These are phyloP conservation scores for Littorina saxatilis DNA, from an alignment of 1,140 invertebrate species.

Conservation along the genomic window DNA sequence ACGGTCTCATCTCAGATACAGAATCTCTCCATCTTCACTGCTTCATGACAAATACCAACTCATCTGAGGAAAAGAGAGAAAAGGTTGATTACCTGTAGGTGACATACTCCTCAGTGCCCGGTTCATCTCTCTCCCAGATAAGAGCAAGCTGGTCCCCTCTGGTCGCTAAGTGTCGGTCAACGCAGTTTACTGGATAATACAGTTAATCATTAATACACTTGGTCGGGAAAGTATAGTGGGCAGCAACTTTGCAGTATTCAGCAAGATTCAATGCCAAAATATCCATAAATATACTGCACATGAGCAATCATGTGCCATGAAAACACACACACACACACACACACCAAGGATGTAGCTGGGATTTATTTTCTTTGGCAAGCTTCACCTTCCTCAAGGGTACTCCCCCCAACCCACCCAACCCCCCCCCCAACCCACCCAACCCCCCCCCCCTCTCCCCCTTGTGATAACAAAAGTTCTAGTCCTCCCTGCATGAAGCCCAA, in stretches of 20 bases:
- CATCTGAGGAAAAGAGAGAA: no score
- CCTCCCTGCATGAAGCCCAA: no score
- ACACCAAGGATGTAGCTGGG: no score
- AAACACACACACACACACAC: neutral
- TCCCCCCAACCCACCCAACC: no score
- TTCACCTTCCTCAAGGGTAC: no score
- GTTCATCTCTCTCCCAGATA: conserved; percentile 80
- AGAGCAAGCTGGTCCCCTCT: conserved; percentile 76
- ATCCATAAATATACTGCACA: neutral
- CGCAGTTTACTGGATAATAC: conserved; percentile 78
- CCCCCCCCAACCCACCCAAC: no score
- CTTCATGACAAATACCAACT: no score
- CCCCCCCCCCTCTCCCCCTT: neutral
- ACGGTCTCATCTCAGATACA: no score
- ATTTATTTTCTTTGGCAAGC: no score
- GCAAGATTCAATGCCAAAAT: neutral
- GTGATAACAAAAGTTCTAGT: neutral
- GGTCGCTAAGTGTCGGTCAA: conserved; percentile 77
- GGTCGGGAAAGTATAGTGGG: conserved; percentile 31
- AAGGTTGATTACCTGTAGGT: conserved; percentile 74
- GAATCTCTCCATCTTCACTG: no score
- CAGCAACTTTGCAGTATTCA: neutral
- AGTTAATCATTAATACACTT: no score
- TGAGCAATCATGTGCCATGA: neutral
- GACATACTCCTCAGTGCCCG: conserved; percentile 74